Percentiles rank a stretch among this genome's conserved stretches.
phyloP scores from a whole-genome alignment of 2,888 invertebrate species.

The Ophion ellenae region DNA sequence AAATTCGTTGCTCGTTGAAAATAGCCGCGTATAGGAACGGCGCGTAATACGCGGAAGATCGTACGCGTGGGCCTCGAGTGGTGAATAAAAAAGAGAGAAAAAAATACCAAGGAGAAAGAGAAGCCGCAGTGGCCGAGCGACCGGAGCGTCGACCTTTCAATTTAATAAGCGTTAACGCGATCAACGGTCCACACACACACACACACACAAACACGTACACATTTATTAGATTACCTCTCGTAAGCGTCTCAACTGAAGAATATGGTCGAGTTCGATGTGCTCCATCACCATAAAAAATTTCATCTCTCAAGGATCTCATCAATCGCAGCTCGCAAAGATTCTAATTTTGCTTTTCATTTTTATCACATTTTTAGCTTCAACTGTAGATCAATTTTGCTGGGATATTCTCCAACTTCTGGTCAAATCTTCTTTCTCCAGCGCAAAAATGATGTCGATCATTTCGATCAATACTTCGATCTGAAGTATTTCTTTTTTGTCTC shows the following conservation, averaged over 20 bases:
- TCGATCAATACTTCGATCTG: too few relatives aligned
- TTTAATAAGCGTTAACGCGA: constrained; percentile 80
- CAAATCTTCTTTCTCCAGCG: background rate
- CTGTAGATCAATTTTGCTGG: background rate
- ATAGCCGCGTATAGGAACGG: constrained; percentile 19
- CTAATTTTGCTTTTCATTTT: constrained; percentile 1
- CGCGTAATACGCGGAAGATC: constrained; percentile 31
- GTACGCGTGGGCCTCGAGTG: constrained; percentile 50
- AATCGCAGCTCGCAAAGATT: background rate
- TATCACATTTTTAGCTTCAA: background rate
- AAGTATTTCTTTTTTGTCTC: background rate
- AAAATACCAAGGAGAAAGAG: constrained; percentile 25
- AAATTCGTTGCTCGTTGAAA: constrained; percentile 22
- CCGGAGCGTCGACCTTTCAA: constrained; percentile 78
- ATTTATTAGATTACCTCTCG: constrained; percentile 63
- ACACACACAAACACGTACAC: background rate
- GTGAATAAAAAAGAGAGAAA: constrained; percentile 25
- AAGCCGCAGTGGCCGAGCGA: constrained; percentile 48
- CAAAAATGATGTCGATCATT: too few relatives aligned
- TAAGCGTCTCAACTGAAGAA: constrained; percentile 36
- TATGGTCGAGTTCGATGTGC: constrained; percentile 55
- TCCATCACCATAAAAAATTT: constrained; percentile 29
- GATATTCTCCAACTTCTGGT: background rate
- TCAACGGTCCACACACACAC: constrained; percentile 68
- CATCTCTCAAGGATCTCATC: constrained; percentile 17